Conservation (phyloP, 2,888 invertebrate genomes). For the Eucera pruinosa region DNA sequence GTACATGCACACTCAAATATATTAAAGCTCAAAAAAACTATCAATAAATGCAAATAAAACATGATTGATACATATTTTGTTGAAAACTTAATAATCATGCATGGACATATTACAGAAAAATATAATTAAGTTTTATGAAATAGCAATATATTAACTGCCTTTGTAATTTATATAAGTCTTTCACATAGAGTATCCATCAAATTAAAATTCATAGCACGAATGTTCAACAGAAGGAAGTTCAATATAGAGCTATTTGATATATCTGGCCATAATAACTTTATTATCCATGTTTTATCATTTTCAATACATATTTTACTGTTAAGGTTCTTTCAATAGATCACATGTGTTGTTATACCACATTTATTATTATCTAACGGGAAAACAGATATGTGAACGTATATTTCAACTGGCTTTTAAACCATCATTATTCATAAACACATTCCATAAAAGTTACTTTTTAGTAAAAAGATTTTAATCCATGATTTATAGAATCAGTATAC, state of each 20-base stretch:
- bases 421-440: slow-evolving; percentile 16
- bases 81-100: slow-evolving; percentile 19
- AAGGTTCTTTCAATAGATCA: slow-evolving; percentile 36
- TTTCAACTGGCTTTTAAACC: slow-evolving; percentile 23
- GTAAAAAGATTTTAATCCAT: slow-evolving; percentile 32
- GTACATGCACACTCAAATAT: too few relatives aligned
- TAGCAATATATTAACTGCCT: slow-evolving; percentile 10
- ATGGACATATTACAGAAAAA: slow-evolving; percentile 1
- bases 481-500: slow-evolving; percentile 11
- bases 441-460: slow-evolving; percentile 13
- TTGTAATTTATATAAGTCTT: slow-evolving; percentile 4
- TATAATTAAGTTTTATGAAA: slow-evolving; percentile 17
- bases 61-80: slow-evolving; percentile 1
- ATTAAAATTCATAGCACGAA: slow-evolving; percentile 6
- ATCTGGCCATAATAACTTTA: slow-evolving; percentile 52
- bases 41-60: slow-evolving; percentile 2
- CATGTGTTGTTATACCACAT: slow-evolving; percentile 34
- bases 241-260: slow-evolving; percentile 19
- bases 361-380: slow-evolving; percentile 38
- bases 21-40: too few relatives aligned
- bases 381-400: slow-evolving; percentile 24
- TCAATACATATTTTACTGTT: slow-evolving; percentile 47
- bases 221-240: slow-evolving; percentile 24
- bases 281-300: slow-evolving; percentile 43
- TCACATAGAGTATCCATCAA: not conserved